Base-by-base conservation (phyloP, 2,888 invertebrate species). In the Oscheius onirici region DNA sequence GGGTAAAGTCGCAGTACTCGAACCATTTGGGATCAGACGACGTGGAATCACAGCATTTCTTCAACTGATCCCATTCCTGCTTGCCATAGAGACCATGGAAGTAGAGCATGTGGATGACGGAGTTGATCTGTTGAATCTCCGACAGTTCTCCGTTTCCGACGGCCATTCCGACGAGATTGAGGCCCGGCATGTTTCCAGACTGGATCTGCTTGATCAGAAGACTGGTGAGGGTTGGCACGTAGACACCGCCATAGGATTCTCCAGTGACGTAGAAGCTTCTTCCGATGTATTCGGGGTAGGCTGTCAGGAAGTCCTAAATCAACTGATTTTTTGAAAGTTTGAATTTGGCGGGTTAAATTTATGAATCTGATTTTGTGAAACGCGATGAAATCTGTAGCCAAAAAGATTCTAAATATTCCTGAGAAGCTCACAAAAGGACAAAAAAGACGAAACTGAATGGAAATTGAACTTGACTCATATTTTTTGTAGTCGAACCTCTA, bases 211-310 rank as follows among this genome's bases (percentile, higher is more conserved):
- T 72, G 44, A 83, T 75, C 44, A 83, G 66, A 10, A 74, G 72
- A 49, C 73, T 63, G 6, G 81, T 78, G 44, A 80, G 74, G 10
- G 80, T 79, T 28, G 83, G 82, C 17, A 81, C 78, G 60, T 83
- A 83, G 22, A 83, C 74, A 65, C 83, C 83, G 51, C 79, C 83
- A 74, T 83, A 83, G 2, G 79, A 79, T 69, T 82, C 82, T 69
- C 80, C 80, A 34, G 80, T 75, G 54, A 85, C 75, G 80, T 87
- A 90, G 75, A 90, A 89, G 15, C 88, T 88, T 76, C 88, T 88
- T 8, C 82, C 75, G 20, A 72, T 77, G 73, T 86, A 89, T 73
- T 89, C 88, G 8, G 89, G 88, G 77, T 88, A 90, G 63, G 88
- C 88, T 6, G 69, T 71, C 78, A 90, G 89, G 85, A 90, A 90